Percentiles rank a stretch among this genome's conserved stretches.
phyloP scores from a whole-genome alignment of 30 jellyfish, hydroid and myxozoan genomes.

The Turritopsis rubra region DNA sequence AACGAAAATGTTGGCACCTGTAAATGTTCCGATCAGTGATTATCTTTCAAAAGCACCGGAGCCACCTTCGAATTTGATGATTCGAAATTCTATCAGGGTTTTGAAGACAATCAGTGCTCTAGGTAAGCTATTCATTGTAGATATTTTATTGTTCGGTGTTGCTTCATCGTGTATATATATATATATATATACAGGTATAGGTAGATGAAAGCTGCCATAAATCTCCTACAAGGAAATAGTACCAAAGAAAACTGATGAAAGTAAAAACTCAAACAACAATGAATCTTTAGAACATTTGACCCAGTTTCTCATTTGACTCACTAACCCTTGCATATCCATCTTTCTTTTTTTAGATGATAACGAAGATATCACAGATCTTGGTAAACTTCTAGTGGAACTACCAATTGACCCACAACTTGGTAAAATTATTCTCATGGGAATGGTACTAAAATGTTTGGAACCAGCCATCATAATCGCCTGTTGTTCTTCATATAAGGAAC shows the following conservation, averaged over 20 bases:
- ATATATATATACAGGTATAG: background rate
- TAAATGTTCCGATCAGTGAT: constrained; percentile 72
- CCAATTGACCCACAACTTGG: constrained; percentile 91
- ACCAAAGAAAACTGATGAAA: too few relatives aligned
- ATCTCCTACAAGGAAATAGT: too few relatives aligned
- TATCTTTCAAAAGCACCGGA: constrained; percentile 75
- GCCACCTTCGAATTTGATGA: constrained; percentile 77
- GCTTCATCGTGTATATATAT: background rate
- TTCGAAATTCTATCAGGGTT: constrained; percentile 51
- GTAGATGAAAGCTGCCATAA: background rate
- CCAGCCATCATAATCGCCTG: constrained; percentile 78
- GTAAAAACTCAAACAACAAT: too few relatives aligned
- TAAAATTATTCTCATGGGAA: constrained; percentile 70
- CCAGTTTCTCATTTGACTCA: background rate
- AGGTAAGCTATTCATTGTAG: constrained; percentile 21
- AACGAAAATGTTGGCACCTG: constrained; percentile 84
- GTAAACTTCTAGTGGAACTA: constrained; percentile 73
- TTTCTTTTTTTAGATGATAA: constrained; percentile 50
- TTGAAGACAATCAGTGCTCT: constrained; percentile 74
- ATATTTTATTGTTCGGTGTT: background rate
- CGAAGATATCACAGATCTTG: constrained; percentile 89
- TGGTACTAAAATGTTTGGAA: constrained; percentile 75
- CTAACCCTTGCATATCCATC: background rate
- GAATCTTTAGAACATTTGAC: background rate
- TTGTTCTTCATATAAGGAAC: constrained; percentile 60